Conservation (phyloP, 2,113 vertebrate species). For the Cyprinus carpio region DNA sequence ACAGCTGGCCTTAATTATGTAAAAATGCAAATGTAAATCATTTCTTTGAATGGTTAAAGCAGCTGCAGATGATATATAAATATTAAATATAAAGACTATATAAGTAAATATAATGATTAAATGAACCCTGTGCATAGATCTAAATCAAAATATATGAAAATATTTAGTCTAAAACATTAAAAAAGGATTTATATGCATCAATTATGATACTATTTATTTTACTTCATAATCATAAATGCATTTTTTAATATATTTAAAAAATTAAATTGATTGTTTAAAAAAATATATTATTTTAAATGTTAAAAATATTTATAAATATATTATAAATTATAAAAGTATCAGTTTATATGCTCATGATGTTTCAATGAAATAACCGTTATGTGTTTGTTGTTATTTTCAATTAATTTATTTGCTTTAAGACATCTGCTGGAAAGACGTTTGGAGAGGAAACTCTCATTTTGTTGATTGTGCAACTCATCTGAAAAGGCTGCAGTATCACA, state of each 20-base stretch:
- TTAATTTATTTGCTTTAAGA: background rate
- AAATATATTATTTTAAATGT: background rate
- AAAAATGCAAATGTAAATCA: background rate
- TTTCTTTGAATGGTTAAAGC: background rate
- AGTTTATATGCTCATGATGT: background rate
- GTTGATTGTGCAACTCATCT: background rate
- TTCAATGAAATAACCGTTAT: background rate
- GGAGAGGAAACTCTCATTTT: background rate
- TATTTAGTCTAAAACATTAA: background rate
- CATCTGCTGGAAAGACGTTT: background rate
- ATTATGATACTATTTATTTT: background rate
- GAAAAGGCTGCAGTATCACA: background rate
- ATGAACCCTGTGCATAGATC: background rate
- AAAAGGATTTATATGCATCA: background rate
- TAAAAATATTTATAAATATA: background rate
- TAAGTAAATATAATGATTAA: background rate
- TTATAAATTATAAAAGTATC: background rate
- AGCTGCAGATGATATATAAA: background rate
- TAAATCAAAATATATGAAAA: background rate
- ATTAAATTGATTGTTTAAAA: background rate
- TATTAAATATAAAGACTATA: background rate
- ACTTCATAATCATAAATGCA: background rate
- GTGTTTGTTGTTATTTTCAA: background rate
- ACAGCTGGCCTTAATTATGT: background rate
- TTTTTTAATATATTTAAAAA: background rate